Evolutionary conservation across 2,888 invertebrate genomes (phyloP), one percentile per base, ranked within the genome.

Genomic region (Parnassius orleans): DNA sequence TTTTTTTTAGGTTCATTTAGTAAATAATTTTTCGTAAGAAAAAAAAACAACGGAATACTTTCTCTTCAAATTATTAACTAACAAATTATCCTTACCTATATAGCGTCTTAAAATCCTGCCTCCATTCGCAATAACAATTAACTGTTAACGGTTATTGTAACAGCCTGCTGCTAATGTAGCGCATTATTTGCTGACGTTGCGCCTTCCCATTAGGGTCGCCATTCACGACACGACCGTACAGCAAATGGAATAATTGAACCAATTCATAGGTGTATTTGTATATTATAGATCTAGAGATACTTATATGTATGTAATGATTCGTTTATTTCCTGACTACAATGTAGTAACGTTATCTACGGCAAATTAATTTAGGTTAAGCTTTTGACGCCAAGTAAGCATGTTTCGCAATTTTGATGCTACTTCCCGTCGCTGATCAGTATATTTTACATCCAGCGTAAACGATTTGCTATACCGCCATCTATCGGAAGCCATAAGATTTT

Each of bases 121-220:
- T 72, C 70, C 75, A 72, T 73, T 69, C 73, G 76, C 78, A 81
- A 84, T 87, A 88, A 86, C 87, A 85, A 81, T 89, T 87, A 87
- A 80, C 76, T 68, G 78, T 75, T 85, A 83, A 84, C 83, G 81
- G 80, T 84, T 79, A 83, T 79, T 73, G 81, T 84, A 82, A 85
- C 77, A 75, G 81, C 77, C 74, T 70, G 69, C 78, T 78, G 79
- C 83, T 85, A 86, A 88, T 85, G 84, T 79, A 81, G 73, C 80
- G 69, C 74, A 77, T 81, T 81, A 85, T 83, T 78, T 69, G 73
- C 69, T 59, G 66, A 61, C 62, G 65, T 64, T 57, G 57, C 61
- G 43, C 63, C 61, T 69, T 68, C 67, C 72, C 71, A 71, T 72
- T 72, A 73, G 67, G 69, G 65, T 19, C 62, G 58, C 63, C 65